Evolutionary conservation across 2,113 vertebrate species (phyloP).

Genomic region (Ornithorhynchus anatinus): DNA sequence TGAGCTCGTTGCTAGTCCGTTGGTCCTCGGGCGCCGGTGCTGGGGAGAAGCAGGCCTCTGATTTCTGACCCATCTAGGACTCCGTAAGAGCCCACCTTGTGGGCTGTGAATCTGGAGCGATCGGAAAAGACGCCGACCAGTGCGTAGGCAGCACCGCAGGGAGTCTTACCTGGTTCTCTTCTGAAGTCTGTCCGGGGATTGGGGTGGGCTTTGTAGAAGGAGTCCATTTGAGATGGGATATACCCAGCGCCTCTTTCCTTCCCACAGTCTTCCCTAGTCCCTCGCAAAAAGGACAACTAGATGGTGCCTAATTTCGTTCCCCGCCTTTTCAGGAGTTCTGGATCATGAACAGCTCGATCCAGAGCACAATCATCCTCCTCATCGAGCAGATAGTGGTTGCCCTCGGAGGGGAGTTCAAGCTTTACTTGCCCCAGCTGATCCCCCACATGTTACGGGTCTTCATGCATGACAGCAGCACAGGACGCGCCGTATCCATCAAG

Average conservation of each 20-base stretch:
- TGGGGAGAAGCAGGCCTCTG: not conserved
- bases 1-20: too few species aligned
- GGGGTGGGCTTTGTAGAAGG: not conserved
- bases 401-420: constrained; percentile 95
- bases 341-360: constrained; percentile 98
- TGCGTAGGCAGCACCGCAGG: too few species aligned
- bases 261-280: not conserved
- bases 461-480: constrained; percentile 95
- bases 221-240: fast-evolving
- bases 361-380: constrained; percentile 97
- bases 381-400: constrained; percentile 98
- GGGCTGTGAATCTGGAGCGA: too few species aligned
- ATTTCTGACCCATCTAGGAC: too few species aligned
- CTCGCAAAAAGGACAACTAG: not conserved
- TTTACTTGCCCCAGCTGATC: constrained; percentile 96
- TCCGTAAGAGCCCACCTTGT: too few species aligned
- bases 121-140: too few species aligned
- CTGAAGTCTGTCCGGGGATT: too few species aligned
- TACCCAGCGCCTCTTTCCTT: not conserved
- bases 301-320: not conserved
- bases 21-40: too few species aligned
- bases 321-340: constrained; percentile 87
- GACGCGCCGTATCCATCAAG: constrained; percentile 94
- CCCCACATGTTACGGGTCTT: constrained; percentile 97
- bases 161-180: too few species aligned